A percentile compares a stretch with the other conserved stretches of the same genome.
Conservation (phyloP, 2,888 invertebrate genomes). For the Cantharis rustica region DNA sequence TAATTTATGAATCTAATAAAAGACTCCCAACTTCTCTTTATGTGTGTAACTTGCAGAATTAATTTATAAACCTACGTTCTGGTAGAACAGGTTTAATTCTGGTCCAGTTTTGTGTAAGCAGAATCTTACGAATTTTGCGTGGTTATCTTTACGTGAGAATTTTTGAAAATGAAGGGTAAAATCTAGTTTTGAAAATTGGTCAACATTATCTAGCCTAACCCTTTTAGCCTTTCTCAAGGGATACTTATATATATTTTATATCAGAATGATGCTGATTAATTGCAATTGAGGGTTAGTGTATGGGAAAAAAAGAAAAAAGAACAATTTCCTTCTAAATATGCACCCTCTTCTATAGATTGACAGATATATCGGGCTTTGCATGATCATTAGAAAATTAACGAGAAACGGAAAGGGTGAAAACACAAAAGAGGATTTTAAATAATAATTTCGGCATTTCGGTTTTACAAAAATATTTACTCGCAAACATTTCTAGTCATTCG, state of each 20-base stretch:
- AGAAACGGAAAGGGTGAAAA: not conserved
- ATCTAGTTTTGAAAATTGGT: slow-evolving; percentile 23
- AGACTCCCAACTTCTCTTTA: slow-evolving; percentile 10
- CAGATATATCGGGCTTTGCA: not conserved
- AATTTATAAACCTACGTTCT: slow-evolving; percentile 25
- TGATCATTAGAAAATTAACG: not conserved
- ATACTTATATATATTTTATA: slow-evolving; percentile 22
- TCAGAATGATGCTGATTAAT: slow-evolving; percentile 29
- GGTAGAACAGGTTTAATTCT: slow-evolving; percentile 25
- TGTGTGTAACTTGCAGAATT: slow-evolving; percentile 20
- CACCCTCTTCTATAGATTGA: slow-evolving; percentile 17
- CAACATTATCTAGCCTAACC: slow-evolving; percentile 16
- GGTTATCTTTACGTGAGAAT: slow-evolving; percentile 32
- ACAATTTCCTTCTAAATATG: slow-evolving; percentile 12
- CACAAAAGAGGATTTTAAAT: not conserved
- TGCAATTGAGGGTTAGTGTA: slow-evolving; percentile 23
- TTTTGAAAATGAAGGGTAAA: slow-evolving; percentile 17
- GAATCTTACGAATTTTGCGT: slow-evolving; percentile 22
- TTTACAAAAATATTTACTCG: not conserved
- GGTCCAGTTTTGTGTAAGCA: slow-evolving; percentile 22
- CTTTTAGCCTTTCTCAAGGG: slow-evolving; percentile 27
- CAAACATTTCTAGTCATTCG: not conserved
- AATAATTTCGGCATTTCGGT: not conserved
- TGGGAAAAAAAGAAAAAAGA: slow-evolving; percentile 29
- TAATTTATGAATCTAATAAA: slow-evolving; percentile 11